Conservation (phyloP, 2,797 vertebrate species). For the Sciurus vulgaris region DNA sequence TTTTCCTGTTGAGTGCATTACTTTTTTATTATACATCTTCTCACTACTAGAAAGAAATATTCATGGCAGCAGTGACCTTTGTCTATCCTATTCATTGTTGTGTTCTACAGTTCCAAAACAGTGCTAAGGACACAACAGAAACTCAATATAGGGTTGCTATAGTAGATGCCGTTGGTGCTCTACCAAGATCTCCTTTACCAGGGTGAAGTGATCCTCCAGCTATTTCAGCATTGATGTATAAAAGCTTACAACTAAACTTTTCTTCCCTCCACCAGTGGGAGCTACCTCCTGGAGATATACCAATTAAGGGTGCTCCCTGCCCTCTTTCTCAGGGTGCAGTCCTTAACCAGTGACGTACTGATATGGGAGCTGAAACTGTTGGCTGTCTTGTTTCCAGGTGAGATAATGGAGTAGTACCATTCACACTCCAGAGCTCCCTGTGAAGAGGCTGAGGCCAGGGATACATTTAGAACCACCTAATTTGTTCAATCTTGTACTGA, state of each 20-base stretch:
- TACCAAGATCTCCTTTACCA: background rate
- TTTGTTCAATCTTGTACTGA: background rate
- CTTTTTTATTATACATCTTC: conserved; percentile 12
- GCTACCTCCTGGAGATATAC: background rate
- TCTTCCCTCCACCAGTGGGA: background rate
- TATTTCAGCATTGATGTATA: background rate
- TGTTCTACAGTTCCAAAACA: background rate
- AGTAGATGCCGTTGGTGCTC: background rate
- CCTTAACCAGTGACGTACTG: background rate
- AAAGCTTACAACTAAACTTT: background rate
- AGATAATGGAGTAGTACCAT: background rate
- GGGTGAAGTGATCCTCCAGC: background rate
- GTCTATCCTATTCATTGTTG: background rate
- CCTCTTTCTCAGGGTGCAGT: background rate
- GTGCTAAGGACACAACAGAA: background rate
- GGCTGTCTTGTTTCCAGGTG: background rate
- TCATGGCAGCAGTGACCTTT: background rate
- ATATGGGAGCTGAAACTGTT: background rate
- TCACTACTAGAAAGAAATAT: conserved; percentile 20
- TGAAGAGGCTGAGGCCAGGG: background rate
- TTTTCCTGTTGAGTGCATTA: background rate
- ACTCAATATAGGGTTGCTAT: background rate
- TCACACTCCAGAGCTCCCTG: background rate
- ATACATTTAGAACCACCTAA: background rate
- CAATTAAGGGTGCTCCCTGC: background rate